Evolutionary conservation across 2,113 vertebrate species (phyloP).

Genomic region (Rostratula benghalensis): DNA sequence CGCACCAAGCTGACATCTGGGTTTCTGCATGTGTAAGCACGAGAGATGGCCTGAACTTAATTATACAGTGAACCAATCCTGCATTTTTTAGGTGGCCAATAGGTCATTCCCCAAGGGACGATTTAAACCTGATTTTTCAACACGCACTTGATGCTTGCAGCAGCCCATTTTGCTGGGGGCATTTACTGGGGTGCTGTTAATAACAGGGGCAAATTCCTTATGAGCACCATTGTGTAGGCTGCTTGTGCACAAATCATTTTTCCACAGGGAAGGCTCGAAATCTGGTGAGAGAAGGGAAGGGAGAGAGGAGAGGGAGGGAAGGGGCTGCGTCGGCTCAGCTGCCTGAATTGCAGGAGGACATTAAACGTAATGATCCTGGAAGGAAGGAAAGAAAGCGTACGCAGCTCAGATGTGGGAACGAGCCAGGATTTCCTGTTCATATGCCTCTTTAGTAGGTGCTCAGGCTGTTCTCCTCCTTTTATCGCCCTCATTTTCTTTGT

Average conservation of each 20-base stretch:
- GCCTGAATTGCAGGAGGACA: constrained; percentile 44
- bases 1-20: constrained; percentile 41
- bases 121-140: constrained; percentile 50
- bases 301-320: constrained; percentile 6
- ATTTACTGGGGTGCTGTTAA: constrained; percentile 38
- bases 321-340: neutral
- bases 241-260: constrained; percentile 42
- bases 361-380: constrained; percentile 46
- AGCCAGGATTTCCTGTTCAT: constrained; percentile 51
- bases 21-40: constrained; percentile 35
- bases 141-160: constrained; percentile 23
- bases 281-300: constrained; percentile 7
- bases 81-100: constrained; percentile 53
- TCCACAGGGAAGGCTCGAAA: constrained; percentile 20
- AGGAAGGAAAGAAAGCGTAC: constrained; percentile 2
- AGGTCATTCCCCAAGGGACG: constrained; percentile 40
- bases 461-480: neutral
- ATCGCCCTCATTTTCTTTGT: constrained; percentile 30
- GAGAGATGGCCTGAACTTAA: constrained; percentile 62
- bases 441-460: constrained; percentile 42
- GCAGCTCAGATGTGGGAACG: constrained; percentile 28
- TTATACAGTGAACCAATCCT: constrained; percentile 20
- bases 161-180: neutral
- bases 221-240: constrained; percentile 2
- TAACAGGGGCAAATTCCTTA: constrained; percentile 49